These are phyloP conservation scores for Triops longicaudatus DNA, from an alignment of 1,140 invertebrate species.

Conservation along the genomic window DNA sequence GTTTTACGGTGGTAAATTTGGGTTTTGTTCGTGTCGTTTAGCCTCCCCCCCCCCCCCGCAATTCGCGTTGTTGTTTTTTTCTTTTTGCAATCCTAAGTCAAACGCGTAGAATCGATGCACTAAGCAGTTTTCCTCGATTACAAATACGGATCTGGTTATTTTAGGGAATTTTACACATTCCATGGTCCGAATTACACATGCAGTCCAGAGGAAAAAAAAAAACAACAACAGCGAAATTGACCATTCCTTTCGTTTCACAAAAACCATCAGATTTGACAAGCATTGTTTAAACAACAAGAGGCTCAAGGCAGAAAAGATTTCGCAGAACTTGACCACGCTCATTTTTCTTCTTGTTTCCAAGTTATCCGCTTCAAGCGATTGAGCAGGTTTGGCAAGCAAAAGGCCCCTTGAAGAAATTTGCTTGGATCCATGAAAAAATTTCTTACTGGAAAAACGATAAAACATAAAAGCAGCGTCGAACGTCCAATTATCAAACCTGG, in stretches of 20 bases:
- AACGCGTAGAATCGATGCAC: not conserved
- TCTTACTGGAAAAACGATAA: too few species aligned
- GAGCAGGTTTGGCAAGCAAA: slow-evolving; percentile 14
- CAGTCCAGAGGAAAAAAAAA: not conserved
- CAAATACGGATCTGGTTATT: not conserved
- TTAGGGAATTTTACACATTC: not conserved
- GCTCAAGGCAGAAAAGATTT: slow-evolving; percentile 4
- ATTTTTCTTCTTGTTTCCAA: not conserved
- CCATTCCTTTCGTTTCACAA: not conserved
- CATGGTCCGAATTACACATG: not conserved
- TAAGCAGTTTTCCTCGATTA: not conserved
- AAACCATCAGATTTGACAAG: not conserved
- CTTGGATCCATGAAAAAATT: not conserved
- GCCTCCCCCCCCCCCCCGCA: not conserved
- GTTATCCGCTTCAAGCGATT: not conserved
- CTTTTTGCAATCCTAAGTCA: not conserved
- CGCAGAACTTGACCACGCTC: not conserved
- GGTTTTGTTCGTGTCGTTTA: not conserved
- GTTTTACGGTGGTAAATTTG: not conserved
- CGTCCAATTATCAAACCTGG: not conserved
- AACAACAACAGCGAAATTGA: not conserved
- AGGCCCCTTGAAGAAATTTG: not conserved
- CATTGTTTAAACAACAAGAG: not conserved
- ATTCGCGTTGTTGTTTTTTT: not conserved
- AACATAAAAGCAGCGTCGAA: too few species aligned